Evolutionary conservation across 2,888 invertebrate species (phyloP).

Genomic region (Mylabris sibirica): DNA sequence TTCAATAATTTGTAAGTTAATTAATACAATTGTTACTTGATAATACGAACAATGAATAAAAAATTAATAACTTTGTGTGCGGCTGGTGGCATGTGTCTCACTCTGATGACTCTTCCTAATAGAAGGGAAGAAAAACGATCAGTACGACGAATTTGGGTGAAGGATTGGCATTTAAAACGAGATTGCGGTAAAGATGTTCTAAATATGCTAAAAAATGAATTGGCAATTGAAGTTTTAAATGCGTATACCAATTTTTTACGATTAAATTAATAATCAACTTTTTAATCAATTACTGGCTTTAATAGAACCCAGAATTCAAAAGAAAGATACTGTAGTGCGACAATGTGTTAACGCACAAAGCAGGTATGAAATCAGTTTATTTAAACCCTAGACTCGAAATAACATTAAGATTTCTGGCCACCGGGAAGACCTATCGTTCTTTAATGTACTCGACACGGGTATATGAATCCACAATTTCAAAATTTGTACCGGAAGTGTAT

Average conservation of each 20-base stretch:
- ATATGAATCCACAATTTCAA: constrained; percentile 18
- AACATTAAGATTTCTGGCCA: constrained; percentile 18
- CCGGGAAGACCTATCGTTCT: constrained; percentile 16
- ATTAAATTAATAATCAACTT: neutral
- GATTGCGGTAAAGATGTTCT: neutral
- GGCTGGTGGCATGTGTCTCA: neutral
- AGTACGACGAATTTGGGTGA: neutral
- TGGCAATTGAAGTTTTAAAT: neutral
- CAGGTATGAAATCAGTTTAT: constrained; percentile 14
- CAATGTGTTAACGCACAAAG: constrained; percentile 9
- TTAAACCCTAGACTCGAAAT: constrained; percentile 14
- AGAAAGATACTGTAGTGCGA: constrained; percentile 17
- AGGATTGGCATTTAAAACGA: neutral
- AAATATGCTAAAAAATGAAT: neutral
- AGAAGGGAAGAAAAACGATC: neutral
- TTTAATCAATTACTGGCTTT: neutral
- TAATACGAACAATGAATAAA: neutral
- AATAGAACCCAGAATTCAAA: neutral
- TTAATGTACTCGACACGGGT: constrained; percentile 16
- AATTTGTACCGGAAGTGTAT: constrained; percentile 18
- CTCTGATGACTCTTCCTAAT: neutral
- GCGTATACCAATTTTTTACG: neutral
- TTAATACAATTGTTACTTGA: too few relatives aligned
- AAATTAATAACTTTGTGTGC: neutral
- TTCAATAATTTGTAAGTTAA: too few relatives aligned